These are phyloP conservation scores for Xylota sylvarum DNA, from an alignment of 2,888 invertebrate genomes.

Conservation along the genomic window DNA sequence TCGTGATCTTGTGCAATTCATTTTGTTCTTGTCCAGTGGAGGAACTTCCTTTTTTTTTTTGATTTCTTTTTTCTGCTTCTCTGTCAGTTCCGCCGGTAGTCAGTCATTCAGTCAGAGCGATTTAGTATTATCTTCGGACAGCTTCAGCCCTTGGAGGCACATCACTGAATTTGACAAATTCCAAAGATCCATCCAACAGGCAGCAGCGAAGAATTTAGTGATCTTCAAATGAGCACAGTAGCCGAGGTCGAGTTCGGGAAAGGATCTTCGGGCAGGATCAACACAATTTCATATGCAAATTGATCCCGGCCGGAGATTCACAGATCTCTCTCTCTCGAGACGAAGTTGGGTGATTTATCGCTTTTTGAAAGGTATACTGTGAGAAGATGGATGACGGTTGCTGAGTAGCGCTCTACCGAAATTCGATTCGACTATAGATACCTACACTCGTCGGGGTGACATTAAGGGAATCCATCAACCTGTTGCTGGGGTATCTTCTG, in stretches of 20 bases:
- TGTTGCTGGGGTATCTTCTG: conserved; percentile 30
- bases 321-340: too few species aligned
- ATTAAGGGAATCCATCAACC: conserved; percentile 48
- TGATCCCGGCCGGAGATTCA: conserved; percentile 7
- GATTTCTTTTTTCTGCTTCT: background rate
- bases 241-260: conserved; percentile 27
- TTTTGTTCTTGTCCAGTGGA: conserved; percentile 50
- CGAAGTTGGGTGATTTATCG: conserved; percentile 69
- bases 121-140: conserved; percentile 73
- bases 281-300: conserved; percentile 61
- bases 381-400: conserved; percentile 35
- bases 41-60: conserved; percentile 9
- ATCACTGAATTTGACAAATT: conserved; percentile 72
- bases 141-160: conserved; percentile 48
- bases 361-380: background rate
- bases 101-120: conserved; percentile 74
- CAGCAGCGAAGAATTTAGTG: conserved; percentile 33
- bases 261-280: conserved; percentile 57
- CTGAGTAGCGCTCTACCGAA: conserved; percentile 29
- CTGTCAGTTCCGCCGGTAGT: conserved; percentile 59
- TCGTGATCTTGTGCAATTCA: conserved; percentile 69
- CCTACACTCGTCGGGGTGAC: conserved; percentile 31
- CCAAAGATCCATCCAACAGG: conserved; percentile 3
- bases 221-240: conserved; percentile 61
- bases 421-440: conserved; percentile 44